phyloP scores from a whole-genome alignment of 2,888 invertebrate species.

The Torymus tubicola region DNA sequence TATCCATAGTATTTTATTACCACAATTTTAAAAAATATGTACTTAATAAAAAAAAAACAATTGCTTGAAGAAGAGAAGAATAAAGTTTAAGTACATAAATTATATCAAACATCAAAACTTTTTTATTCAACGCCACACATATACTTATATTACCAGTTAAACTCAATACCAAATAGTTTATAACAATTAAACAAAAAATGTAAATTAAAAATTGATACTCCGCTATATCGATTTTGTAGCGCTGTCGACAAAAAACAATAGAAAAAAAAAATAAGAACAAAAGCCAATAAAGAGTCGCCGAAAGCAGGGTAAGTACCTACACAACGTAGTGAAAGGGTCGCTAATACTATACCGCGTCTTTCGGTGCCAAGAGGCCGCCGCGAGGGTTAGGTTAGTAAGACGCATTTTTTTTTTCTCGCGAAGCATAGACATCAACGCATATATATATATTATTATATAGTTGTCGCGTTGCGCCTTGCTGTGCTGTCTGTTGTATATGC shows the following conservation, averaged over 20 bases:
- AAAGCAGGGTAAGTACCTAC: no score
- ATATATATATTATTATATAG: neutral
- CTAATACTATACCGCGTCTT: no score
- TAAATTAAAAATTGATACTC: neutral
- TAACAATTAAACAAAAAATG: neutral
- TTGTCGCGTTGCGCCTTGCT: no score
- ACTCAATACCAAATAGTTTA: neutral
- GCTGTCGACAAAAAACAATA: neutral
- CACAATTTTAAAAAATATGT: neutral
- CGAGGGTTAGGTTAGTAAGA: slow-evolving; percentile 31
- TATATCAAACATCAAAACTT: neutral
- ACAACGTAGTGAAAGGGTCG: no score
- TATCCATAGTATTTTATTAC: slow-evolving; percentile 38
- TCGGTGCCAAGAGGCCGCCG: slow-evolving; percentile 14
- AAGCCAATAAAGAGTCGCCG: no score
- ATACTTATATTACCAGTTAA: neutral
- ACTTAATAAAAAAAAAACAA: slow-evolving; percentile 22
- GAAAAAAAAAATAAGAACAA: no score
- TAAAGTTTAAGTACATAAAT: slow-evolving; percentile 28
- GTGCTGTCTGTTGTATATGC: no score
- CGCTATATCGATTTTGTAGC: neutral
- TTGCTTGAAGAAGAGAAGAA: slow-evolving; percentile 24
- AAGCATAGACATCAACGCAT: neutral
- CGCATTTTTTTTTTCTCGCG: neutral
- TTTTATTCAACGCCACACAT: neutral